A percentile compares a stretch with the other conserved stretches of the same genome.
Evolutionary conservation across 2,888 invertebrate species (phyloP).

Genomic region (Ormia ochracea): DNA sequence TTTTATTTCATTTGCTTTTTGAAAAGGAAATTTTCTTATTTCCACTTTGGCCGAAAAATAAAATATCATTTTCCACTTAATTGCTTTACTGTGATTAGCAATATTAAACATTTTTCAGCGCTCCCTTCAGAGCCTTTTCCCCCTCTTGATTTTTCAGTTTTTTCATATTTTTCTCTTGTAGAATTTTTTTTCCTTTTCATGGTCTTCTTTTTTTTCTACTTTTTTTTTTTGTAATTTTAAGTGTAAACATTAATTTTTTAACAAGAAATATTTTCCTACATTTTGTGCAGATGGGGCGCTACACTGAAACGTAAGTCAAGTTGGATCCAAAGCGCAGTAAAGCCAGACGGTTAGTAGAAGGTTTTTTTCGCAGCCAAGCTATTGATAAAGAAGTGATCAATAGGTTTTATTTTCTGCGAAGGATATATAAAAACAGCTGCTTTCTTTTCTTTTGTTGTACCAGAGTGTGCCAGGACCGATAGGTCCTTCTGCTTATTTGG

Average conservation of each 20-base stretch:
- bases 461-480: too few species aligned
- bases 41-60: conserved; percentile 53
- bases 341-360: too few species aligned
- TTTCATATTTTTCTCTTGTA: not conserved
- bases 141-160: conserved; percentile 68
- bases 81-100: conserved; percentile 76
- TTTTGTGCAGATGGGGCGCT: conserved; percentile 47
- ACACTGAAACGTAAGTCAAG: not conserved
- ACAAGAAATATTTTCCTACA: conserved; percentile 54
- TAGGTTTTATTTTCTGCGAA: too few species aligned
- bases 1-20: not conserved
- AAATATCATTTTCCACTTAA: conserved; percentile 77
- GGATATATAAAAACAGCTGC: too few species aligned
- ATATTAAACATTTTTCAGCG: conserved; percentile 74
- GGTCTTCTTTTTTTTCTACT: conserved; percentile 38
- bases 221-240: conserved; percentile 45
- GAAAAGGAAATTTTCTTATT: not conserved
- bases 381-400: too few species aligned
- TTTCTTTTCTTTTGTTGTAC: too few species aligned
- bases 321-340: too few species aligned
- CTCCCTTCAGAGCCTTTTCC: conserved; percentile 52
- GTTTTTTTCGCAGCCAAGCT: too few species aligned
- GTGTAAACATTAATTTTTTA: conserved; percentile 58
- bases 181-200: too few species aligned
- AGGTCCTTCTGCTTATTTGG: too few species aligned